phyloP scores from a whole-genome alignment of 1,140 invertebrate genomes.

The Drosophila littoralis region DNA sequence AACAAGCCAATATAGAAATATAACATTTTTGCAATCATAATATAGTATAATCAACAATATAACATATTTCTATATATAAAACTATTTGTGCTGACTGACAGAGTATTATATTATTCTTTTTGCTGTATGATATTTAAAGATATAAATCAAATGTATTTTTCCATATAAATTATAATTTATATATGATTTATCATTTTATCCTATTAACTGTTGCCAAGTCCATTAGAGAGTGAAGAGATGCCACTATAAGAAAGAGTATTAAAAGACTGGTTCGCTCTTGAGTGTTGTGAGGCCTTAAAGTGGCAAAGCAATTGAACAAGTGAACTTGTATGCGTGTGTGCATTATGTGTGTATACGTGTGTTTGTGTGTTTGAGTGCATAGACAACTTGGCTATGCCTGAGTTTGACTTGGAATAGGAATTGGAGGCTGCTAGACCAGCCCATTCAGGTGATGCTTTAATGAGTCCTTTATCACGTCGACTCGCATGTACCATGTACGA shows the following conservation, averaged over 20 bases:
- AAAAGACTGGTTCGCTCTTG: conserved; percentile 64
- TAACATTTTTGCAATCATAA: too few relatives aligned
- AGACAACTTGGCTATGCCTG: conserved; percentile 16
- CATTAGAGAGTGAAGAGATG: not conserved
- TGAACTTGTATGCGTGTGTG: conserved; percentile 42
- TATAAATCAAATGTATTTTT: too few relatives aligned
- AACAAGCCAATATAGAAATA: too few relatives aligned
- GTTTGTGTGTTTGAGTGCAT: conserved; percentile 1
- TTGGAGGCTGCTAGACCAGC: conserved; percentile 76
- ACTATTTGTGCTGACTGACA: too few relatives aligned
- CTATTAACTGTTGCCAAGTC: conserved; percentile 4
- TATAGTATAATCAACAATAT: too few relatives aligned
- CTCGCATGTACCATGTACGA: conserved; percentile 49
- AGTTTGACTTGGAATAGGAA: conserved; percentile 30
- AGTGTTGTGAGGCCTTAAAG: conserved; percentile 68
- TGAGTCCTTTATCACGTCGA: conserved; percentile 81
- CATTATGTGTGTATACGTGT: not conserved
- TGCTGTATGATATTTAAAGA: too few relatives aligned
- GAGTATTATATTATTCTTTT: too few relatives aligned
- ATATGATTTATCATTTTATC: not conserved
- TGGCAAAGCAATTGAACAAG: conserved; percentile 81
- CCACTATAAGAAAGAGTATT: conserved; percentile 41
- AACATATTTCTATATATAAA: too few relatives aligned
- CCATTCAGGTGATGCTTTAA: conserved; percentile 82
- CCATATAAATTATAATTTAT: too few relatives aligned